These are phyloP conservation scores for Solen grandis DNA, from an alignment of 1,140 invertebrate genomes.

Conservation along the genomic window DNA sequence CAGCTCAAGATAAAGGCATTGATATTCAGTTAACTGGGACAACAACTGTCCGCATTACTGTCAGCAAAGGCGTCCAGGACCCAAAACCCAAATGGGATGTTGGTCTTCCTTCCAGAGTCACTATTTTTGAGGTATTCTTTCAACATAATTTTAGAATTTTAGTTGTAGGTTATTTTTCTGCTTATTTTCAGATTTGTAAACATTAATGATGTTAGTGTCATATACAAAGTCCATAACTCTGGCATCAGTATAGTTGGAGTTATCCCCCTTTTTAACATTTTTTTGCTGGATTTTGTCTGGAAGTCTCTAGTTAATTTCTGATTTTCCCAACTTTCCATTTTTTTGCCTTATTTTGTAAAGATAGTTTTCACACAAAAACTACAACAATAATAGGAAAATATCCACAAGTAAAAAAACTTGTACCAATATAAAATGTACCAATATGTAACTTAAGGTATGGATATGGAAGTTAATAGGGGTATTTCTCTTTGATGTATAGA, in stretches of 20 bases:
- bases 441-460: too few relatives aligned
- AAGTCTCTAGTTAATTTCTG: background rate
- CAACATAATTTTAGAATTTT: too few relatives aligned
- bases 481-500: too few relatives aligned
- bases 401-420: too few relatives aligned
- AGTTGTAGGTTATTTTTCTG: too few relatives aligned
- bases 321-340: too few relatives aligned
- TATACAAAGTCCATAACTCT: background rate
- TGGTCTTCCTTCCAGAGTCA: background rate
- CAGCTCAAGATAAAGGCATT: constrained; percentile 26
- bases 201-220: background rate
- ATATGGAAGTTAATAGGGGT: too few relatives aligned
- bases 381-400: too few relatives aligned
- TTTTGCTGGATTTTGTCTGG: background rate
- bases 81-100: constrained; percentile 41
- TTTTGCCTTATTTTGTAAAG: too few relatives aligned
- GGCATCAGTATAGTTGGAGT: background rate
- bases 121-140: constrained; percentile 46
- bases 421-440: too few relatives aligned
- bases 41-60: constrained; percentile 27
- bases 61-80: constrained; percentile 44
- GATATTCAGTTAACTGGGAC: background rate
- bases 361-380: too few relatives aligned
- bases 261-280: constrained; percentile 6
- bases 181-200: background rate